A percentile compares a stretch with the other conserved stretches of the same genome.
Conservation (phyloP, 2,888 invertebrate species). For the Rhagium mordax region DNA sequence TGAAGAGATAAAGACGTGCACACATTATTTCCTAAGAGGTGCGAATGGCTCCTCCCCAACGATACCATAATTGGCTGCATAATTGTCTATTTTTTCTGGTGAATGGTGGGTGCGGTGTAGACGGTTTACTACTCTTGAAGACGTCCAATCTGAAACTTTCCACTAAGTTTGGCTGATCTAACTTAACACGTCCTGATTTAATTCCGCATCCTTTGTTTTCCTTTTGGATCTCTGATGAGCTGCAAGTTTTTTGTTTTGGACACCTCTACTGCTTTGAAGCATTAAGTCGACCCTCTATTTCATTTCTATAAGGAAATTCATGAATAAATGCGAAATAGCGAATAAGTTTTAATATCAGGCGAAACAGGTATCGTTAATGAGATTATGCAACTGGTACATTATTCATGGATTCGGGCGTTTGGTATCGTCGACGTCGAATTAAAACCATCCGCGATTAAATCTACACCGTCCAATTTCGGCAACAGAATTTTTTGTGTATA, state of each 20-base stretch:
- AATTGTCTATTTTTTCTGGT: no score
- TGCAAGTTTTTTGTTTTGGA: no score
- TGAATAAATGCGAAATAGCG: neutral
- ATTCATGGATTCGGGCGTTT: constrained; percentile 36
- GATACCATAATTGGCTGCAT: no score
- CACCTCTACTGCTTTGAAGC: no score
- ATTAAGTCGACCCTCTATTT: neutral
- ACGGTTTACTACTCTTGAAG: no score
- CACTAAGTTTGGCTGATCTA: no score
- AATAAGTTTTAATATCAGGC: constrained; percentile 14
- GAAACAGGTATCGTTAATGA: constrained; percentile 39
- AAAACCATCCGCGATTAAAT: constrained; percentile 12
- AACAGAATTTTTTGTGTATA: constrained; percentile 31
- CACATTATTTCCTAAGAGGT: neutral
- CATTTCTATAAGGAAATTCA: neutral
- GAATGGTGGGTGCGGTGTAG: no score
- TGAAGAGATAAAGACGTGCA: neutral
- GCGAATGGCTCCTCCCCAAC: no score
- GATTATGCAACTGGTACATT: constrained; percentile 42
- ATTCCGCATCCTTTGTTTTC: no score
- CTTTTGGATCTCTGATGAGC: no score
- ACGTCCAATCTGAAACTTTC: no score
- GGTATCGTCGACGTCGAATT: constrained; percentile 12
- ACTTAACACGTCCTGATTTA: no score
- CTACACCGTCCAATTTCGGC: constrained; percentile 22